Percentiles rank a stretch among this genome's conserved stretches.
These are phyloP conservation scores for Lamellibrachia satsuma DNA, from an alignment of 2,888 invertebrate genomes.

Conservation along the genomic window DNA sequence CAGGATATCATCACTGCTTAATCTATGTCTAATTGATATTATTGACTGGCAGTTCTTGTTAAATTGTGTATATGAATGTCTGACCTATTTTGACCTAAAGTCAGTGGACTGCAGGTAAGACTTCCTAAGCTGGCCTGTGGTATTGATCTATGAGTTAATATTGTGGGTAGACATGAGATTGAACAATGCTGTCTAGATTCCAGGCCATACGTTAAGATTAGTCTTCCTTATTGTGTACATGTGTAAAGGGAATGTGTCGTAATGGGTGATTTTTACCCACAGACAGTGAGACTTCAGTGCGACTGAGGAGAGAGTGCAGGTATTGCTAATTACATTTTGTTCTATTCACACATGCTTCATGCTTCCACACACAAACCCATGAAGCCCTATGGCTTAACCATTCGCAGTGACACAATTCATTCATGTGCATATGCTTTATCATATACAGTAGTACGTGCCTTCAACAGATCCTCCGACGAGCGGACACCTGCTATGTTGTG, in stretches of 20 bases:
- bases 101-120: neutral
- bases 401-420: too few species aligned
- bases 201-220: neutral
- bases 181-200: neutral
- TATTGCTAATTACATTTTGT: neutral
- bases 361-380: neutral
- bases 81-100: neutral
- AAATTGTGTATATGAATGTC: neutral
- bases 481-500: too few species aligned
- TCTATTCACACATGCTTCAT: neutral
- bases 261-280: neutral
- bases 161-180: neutral
- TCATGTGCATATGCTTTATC: too few species aligned
- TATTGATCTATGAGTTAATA: neutral
- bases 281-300: too few species aligned
- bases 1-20: neutral
- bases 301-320: too few species aligned
- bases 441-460: too few species aligned
- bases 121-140: neutral
- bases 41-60: neutral
- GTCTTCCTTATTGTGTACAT: neutral
- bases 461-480: too few species aligned
- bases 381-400: too few species aligned
- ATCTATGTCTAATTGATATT: conserved; percentile 12
- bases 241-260: neutral